Percentiles rank a stretch among this genome's conserved stretches.
Conservation (phyloP, 2,888 invertebrate species). For the Pasiphila rectangulata region DNA sequence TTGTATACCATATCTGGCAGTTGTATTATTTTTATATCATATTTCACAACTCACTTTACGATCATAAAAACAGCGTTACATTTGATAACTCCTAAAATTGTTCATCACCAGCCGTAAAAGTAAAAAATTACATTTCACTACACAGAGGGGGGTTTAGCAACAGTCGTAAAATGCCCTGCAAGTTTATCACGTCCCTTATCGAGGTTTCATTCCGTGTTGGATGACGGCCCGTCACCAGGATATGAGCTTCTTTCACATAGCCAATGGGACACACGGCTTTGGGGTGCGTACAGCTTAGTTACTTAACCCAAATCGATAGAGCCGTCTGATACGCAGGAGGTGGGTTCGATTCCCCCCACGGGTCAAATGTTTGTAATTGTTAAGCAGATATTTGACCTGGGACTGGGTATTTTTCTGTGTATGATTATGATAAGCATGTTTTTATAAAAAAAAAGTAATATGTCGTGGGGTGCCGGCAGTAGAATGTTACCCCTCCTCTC, state of each 20-base stretch:
- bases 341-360: too few relatives aligned
- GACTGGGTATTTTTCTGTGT: not conserved
- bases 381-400: too few relatives aligned
- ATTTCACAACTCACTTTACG: not conserved
- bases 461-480: too few relatives aligned
- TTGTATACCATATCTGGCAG: too few relatives aligned
- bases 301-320: not conserved
- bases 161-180: constrained; percentile 37
- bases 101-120: constrained; percentile 1
- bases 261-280: constrained; percentile 26
- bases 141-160: constrained; percentile 22
- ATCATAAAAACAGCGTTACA: not conserved
- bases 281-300: not conserved
- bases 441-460: not conserved
- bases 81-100: constrained; percentile 4
- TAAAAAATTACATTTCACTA: constrained; percentile 11
- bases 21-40: too few relatives aligned
- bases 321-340: too few relatives aligned
- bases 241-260: constrained; percentile 46
- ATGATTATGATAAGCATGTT: too few relatives aligned
- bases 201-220: constrained; percentile 41
- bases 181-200: constrained; percentile 49
- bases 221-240: constrained; percentile 37
- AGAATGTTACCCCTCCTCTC: too few relatives aligned
- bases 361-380: too few relatives aligned